Base-by-base conservation (phyloP, 2,113 vertebrate species). In the Axis porcinus region DNA sequence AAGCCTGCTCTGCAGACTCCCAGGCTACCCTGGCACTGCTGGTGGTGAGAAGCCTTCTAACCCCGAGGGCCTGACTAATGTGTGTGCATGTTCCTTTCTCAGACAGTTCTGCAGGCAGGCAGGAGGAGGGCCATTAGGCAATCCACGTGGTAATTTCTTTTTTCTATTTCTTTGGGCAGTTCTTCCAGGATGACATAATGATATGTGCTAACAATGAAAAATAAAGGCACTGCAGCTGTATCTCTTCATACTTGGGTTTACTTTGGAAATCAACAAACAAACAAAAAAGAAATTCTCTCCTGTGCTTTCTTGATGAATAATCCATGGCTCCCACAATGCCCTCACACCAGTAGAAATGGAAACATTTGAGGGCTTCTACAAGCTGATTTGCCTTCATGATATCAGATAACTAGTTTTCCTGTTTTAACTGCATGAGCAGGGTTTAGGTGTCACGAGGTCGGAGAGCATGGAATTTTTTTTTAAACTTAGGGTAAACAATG, bases 371-470 rank as follows among this genome's bases (percentile, higher is more conserved):
- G 7, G 14, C 40, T 23, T 74, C 94, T 21, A 89, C 78, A 60
- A 62, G 93, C 40, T 83, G 91, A 97, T 91, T 86, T 89, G 78
- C 52, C 85, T 64, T 92, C 52, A 5, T 36, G 36, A 60, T 70
- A 86, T 90, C 98, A 82, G 91, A 74, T 94, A 86, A 83, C 94
- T 33, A 36, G 67, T 91, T 95, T 97, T 54, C 93, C 64, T 91
- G 60, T 76, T 94, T 91, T 57, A 91, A 88, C 89, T 52, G 9
- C 58, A n/a, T 7, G 28, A 9, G 43, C 60, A 54, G 85, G 54
- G 93, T 43, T 95, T 84, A 57, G 15, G 45, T 94, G 85, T 92
- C 95, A 43, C 2, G n/a, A 92, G 93, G 88, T 95, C 84, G 67
- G 74, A 50, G 58, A 21, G 1, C 40, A 81, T 28, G 93, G 87